phyloP scores from a whole-genome alignment of 2,113 vertebrate species.

The Rhagologus leucostigma region DNA sequence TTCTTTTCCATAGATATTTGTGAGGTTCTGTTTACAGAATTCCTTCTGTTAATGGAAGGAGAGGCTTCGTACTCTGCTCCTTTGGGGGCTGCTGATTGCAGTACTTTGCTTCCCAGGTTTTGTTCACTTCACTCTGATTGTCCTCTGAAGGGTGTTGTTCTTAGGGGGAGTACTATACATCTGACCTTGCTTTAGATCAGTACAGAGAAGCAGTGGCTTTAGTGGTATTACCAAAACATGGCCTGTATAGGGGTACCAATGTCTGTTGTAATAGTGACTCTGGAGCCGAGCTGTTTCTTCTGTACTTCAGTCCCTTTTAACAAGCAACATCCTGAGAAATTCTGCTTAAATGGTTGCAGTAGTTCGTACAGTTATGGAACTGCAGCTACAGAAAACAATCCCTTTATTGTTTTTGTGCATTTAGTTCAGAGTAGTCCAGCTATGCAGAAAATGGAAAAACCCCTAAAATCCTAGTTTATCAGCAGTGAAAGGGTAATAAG shows the following conservation, averaged over 20 bases:
- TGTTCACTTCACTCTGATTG: background rate
- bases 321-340: background rate
- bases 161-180: background rate
- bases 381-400: background rate
- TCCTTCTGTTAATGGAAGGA: background rate
- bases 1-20: background rate
- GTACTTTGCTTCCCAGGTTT: background rate
- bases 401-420: background rate
- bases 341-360: background rate
- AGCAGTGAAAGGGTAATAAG: background rate
- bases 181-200: background rate
- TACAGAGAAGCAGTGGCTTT: background rate
- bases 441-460: background rate
- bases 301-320: background rate
- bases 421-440: background rate
- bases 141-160: background rate
- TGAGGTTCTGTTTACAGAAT: background rate
- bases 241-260: fast-evolving
- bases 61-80: background rate
- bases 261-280: background rate
- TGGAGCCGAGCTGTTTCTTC: background rate
- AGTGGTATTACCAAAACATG: background rate
- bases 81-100: background rate
- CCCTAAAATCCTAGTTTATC: background rate
- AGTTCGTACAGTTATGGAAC: background rate